Conservation (phyloP, 2,797 vertebrate genomes). For the Acestrorhynchus altus region DNA sequence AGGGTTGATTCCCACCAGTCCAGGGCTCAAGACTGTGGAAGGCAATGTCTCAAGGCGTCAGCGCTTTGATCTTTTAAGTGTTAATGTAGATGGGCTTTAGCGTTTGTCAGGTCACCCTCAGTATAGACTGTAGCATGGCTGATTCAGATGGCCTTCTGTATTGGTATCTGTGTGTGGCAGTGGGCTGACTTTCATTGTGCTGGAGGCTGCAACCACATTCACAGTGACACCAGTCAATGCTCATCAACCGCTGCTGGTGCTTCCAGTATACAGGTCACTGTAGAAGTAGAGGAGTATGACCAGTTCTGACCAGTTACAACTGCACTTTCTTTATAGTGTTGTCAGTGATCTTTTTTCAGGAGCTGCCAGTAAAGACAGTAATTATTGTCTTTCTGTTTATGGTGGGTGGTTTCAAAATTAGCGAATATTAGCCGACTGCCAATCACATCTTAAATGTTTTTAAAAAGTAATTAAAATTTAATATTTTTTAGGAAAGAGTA, state of each 20-base stretch:
- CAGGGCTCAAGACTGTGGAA: background rate
- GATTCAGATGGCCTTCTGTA: background rate
- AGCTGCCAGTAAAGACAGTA: too few species aligned
- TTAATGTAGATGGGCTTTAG: background rate
- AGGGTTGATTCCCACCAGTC: background rate
- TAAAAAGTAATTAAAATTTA: too few species aligned
- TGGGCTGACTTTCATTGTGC: background rate
- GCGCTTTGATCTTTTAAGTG: background rate
- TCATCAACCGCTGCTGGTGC: conserved; percentile 5
- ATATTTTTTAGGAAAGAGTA: too few species aligned
- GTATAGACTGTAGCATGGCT: background rate
- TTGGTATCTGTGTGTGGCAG: conserved; percentile 25
- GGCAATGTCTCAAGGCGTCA: background rate
- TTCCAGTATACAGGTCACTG: background rate
- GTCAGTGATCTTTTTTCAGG: too few species aligned
- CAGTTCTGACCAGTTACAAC: too few species aligned
- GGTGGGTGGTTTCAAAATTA: too few species aligned
- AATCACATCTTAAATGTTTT: too few species aligned
- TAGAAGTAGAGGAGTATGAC: too few species aligned
- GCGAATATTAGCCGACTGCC: too few species aligned
- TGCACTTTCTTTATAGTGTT: too few species aligned
- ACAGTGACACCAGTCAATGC: conserved; percentile 9
- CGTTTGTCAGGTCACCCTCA: background rate
- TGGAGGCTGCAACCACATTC: conserved; percentile 4
- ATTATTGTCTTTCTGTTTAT: too few species aligned